Conservation (phyloP, 1,140 invertebrate species). For the Conus ventricosus region DNA sequence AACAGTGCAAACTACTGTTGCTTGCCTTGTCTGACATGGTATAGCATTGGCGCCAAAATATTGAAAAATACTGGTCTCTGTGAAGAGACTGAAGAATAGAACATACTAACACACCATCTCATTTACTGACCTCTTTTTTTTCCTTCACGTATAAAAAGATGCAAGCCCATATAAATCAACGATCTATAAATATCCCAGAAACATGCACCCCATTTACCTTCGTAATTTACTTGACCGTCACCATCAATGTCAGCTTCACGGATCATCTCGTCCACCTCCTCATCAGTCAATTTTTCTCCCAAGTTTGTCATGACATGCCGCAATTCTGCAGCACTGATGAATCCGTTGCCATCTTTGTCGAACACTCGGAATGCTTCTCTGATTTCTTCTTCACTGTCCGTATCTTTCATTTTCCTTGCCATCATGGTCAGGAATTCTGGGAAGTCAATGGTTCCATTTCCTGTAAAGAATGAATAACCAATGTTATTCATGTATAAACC, state of each 20-base stretch:
- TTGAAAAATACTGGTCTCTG: too few relatives aligned
- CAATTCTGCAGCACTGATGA: constrained; percentile 67
- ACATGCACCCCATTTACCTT: constrained; percentile 48
- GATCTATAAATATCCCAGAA: too few relatives aligned
- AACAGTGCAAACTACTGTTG: too few relatives aligned
- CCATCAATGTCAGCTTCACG: constrained; percentile 93
- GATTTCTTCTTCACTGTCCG: constrained; percentile 96
- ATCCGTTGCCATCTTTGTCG: constrained; percentile 98
- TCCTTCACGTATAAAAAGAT: too few relatives aligned
- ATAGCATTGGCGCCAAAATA: too few relatives aligned
- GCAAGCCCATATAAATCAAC: too few relatives aligned
- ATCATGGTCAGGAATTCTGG: constrained; percentile 89
- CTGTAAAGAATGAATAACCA: constrained; percentile 78
- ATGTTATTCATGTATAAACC: too few relatives aligned
- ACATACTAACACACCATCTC: too few relatives aligned
- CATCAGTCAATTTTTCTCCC: constrained; percentile 92
- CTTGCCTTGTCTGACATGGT: too few relatives aligned
- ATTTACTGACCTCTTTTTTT: too few relatives aligned
- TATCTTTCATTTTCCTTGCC: constrained; percentile 99
- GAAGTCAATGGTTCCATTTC: constrained; percentile 99
- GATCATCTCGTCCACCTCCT: constrained; percentile 96
- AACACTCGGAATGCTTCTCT: constrained; percentile 98
- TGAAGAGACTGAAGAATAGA: too few relatives aligned
- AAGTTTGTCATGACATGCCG: constrained; percentile 90
- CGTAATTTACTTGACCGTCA: constrained; percentile 78